phyloP scores from a whole-genome alignment of 2,797 vertebrate species.

The Podargus strigoides region DNA sequence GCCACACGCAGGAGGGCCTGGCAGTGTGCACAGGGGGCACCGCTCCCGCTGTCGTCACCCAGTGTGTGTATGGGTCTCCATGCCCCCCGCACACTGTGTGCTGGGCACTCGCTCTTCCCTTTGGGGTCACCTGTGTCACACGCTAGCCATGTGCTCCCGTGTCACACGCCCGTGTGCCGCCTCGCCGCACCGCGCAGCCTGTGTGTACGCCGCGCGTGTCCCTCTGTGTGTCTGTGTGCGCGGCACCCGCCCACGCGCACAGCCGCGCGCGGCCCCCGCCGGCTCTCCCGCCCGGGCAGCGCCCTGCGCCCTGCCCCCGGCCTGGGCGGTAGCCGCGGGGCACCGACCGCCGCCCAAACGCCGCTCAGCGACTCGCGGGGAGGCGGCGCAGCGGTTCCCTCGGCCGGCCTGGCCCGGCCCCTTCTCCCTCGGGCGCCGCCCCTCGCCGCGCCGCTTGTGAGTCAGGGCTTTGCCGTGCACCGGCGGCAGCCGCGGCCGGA shows the following conservation, averaged over 20 bases:
- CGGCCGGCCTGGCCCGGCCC: conserved; percentile 39
- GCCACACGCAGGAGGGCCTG: neutral
- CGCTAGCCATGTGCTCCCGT: accelerated
- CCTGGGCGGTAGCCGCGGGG: neutral
- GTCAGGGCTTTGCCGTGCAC: conserved; percentile 65
- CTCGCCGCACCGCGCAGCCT: neutral
- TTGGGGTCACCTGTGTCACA: neutral
- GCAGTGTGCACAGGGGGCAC: neutral
- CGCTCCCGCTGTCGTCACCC: neutral
- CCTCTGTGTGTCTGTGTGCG: neutral
- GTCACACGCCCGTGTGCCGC: neutral
- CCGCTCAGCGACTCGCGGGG: neutral
- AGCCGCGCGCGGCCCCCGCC: neutral
- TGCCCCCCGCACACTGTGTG: accelerated
- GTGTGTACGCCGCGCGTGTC: neutral
- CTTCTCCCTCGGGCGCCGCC: conserved; percentile 40
- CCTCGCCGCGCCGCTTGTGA: conserved; percentile 46
- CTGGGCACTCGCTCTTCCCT: neutral
- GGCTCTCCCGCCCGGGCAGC: neutral
- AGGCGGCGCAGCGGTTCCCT: neutral
- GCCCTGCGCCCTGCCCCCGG: neutral
- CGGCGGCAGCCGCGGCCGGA: conserved; percentile 16
- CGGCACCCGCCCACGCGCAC: neutral
- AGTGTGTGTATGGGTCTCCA: accelerated
- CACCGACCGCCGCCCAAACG: neutral